These are phyloP conservation scores for Syritta pipiens DNA, from an alignment of 2,888 invertebrate species.

Conservation along the genomic window DNA sequence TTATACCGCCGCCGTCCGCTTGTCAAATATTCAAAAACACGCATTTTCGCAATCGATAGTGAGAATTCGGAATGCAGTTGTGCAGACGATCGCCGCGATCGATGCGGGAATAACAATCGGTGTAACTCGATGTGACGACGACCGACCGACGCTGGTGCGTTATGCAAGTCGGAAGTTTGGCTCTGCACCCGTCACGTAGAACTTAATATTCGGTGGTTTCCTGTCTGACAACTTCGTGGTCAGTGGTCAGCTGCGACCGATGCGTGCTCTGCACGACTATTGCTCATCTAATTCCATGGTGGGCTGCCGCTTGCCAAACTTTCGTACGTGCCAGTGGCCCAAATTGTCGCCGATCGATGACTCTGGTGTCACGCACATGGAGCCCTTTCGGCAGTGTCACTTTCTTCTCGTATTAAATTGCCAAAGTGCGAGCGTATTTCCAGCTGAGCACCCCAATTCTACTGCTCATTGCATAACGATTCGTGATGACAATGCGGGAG, in stretches of 20 bases:
- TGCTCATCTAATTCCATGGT: conserved; percentile 59
- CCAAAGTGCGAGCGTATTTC: conserved; percentile 56
- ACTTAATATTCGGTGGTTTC: conserved; percentile 17
- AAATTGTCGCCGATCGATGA: conserved; percentile 8
- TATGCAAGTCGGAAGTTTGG: conserved; percentile 57
- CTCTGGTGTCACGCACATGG: conserved; percentile 24
- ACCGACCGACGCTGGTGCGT: conserved; percentile 8
- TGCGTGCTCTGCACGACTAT: conserved; percentile 47
- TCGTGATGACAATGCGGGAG: not conserved
- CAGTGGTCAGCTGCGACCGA: not conserved
- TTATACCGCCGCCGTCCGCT: conserved; percentile 72
- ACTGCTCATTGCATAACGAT: conserved; percentile 52
- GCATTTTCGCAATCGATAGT: conserved; percentile 59
- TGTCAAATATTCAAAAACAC: conserved; percentile 35
- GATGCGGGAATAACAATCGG: conserved; percentile 54
- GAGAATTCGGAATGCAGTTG: conserved; percentile 56
- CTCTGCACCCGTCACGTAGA: conserved; percentile 34
- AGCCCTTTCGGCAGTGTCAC: conserved; percentile 59
- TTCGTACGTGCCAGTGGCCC: conserved; percentile 46
- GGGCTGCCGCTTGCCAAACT: conserved; percentile 44
- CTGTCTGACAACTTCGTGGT: conserved; percentile 23
- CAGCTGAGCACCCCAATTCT: conserved; percentile 50
- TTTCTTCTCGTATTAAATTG: conserved; percentile 55
- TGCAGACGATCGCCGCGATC: conserved; percentile 13
- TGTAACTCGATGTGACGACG: conserved; percentile 13